Percentiles rank a stretch among this genome's conserved stretches.
Evolutionary conservation across 2,888 invertebrate species (phyloP).

Genomic region (Oxystoma pomonae): DNA sequence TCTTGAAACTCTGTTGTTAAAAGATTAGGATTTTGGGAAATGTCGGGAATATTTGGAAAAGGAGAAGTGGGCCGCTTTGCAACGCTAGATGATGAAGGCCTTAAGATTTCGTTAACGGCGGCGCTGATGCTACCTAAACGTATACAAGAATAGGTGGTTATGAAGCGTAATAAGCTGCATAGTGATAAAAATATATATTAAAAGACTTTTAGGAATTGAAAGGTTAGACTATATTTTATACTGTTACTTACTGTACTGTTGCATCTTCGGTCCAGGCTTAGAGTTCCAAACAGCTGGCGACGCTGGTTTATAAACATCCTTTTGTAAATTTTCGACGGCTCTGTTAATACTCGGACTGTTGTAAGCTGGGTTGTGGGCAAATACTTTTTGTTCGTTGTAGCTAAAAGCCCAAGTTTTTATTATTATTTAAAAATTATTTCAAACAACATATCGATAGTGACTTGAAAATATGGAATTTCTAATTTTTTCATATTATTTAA

Average conservation of each 20-base stretch:
- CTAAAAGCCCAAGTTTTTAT: too few species aligned
- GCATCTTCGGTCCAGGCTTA: constrained; percentile 32
- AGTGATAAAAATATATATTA: too few species aligned
- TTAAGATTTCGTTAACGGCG: constrained; percentile 36
- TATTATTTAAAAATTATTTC: too few species aligned
- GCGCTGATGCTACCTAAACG: constrained; percentile 38
- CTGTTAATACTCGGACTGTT: constrained; percentile 47
- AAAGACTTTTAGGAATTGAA: too few species aligned
- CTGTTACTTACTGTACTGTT: constrained; percentile 46
- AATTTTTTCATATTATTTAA: too few species aligned
- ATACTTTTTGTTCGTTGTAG: constrained; percentile 31
- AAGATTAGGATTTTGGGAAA: constrained; percentile 31
- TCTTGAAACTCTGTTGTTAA: constrained; percentile 11
- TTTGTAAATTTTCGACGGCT: constrained; percentile 45
- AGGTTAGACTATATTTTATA: too few species aligned
- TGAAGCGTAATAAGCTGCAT: too few species aligned
- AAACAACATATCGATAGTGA: too few species aligned
- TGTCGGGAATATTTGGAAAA: constrained; percentile 37
- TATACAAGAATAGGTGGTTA: too few species aligned
- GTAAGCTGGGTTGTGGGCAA: constrained; percentile 44
- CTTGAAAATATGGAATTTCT: too few species aligned
- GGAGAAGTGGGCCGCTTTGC: constrained; percentile 31
- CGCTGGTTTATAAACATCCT: constrained; percentile 50
- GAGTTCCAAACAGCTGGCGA: constrained; percentile 51
- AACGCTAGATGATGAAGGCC: constrained; percentile 22